Conservation (phyloP, 2,797 vertebrate genomes). For the Triplophysa bombifrons region DNA sequence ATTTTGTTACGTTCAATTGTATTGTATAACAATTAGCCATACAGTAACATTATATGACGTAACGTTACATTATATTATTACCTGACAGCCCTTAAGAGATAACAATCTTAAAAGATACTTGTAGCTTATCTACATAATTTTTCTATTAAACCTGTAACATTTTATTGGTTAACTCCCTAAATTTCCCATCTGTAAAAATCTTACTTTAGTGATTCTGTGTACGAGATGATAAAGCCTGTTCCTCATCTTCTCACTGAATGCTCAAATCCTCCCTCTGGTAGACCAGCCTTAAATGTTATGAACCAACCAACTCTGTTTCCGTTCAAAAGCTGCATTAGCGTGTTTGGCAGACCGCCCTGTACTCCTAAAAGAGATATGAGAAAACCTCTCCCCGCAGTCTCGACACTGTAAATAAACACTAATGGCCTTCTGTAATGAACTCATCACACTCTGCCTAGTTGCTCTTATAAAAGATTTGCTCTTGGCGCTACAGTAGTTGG, state of each 20-base stretch:
- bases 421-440: constrained; percentile 38
- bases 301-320: constrained; percentile 10
- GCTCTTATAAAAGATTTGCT: constrained; percentile 27
- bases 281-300: constrained; percentile 50
- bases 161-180: neutral
- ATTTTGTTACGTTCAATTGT: no score
- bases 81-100: no score
- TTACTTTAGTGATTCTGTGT: neutral
- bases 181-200: neutral
- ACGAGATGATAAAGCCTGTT: neutral
- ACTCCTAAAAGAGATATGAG: constrained; percentile 16
- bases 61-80: neutral
- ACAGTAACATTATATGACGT: no score
- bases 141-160: neutral
- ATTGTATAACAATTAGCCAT: neutral
- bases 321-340: constrained; percentile 35
- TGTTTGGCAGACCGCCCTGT: constrained; percentile 34
- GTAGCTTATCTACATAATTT: neutral
- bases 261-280: constrained; percentile 15
- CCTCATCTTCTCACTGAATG: neutral
- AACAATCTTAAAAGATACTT: no score
- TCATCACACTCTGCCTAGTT: constrained; percentile 26
- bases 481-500: neutral
- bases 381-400: constrained; percentile 13
- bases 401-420: constrained; percentile 31